phyloP scores from a whole-genome alignment of 2,797 vertebrate species.

The Megalops cyprinoides region DNA sequence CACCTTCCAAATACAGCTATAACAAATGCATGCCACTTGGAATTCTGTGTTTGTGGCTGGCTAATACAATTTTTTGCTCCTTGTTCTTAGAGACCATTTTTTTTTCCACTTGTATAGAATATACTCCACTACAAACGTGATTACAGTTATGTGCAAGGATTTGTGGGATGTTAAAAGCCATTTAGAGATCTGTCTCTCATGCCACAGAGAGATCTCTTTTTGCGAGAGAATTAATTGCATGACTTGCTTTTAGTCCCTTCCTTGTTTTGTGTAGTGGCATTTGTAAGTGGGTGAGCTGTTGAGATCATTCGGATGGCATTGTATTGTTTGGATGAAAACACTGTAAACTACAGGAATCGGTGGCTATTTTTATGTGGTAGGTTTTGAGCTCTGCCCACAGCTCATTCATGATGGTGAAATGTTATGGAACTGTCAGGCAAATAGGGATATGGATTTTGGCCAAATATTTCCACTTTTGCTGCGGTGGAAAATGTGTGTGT shows the following conservation, averaged over 20 bases:
- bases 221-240: not conserved
- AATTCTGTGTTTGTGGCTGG: too few species aligned
- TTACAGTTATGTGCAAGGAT: not conserved
- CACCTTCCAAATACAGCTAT: too few species aligned
- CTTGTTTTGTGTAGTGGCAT: too few species aligned
- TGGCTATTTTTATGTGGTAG: too few species aligned
- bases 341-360: too few species aligned
- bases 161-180: conserved; percentile 5
- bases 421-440: too few species aligned
- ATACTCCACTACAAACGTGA: not conserved
- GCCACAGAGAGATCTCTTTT: not conserved
- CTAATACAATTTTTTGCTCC: conserved; percentile 38
- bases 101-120: conserved; percentile 11
- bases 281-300: not conserved
- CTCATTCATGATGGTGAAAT: too few species aligned
- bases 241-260: not conserved
- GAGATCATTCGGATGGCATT: not conserved
- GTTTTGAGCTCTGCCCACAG: too few species aligned
- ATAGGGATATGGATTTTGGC: too few species aligned
- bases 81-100: conserved; percentile 46
- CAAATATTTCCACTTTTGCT: too few species aligned
- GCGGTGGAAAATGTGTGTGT: conserved; percentile 12
- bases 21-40: too few species aligned
- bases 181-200: not conserved
- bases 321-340: not conserved